Conservation (phyloP, 2,888 invertebrate species). For the Ethmia dodecea region DNA sequence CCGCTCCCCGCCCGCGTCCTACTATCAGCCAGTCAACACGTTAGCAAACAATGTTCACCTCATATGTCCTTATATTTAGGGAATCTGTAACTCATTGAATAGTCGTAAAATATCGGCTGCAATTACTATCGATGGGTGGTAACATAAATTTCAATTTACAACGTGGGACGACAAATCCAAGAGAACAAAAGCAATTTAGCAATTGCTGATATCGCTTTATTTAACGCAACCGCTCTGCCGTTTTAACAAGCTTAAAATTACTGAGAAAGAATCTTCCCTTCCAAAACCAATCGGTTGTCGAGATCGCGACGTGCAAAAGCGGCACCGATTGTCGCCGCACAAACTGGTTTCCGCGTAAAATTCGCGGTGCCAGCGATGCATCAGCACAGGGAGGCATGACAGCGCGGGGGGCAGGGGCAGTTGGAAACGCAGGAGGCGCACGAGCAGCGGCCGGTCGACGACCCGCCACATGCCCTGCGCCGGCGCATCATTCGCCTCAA, state of each 20-base stretch:
- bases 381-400: slow-evolving; percentile 55
- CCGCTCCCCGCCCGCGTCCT: slow-evolving; percentile 23
- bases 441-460: slow-evolving; percentile 71
- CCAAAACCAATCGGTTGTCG: slow-evolving; percentile 30
- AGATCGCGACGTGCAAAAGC: slow-evolving; percentile 39
- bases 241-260: slow-evolving; percentile 1
- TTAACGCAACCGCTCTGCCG: not conserved
- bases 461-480: slow-evolving; percentile 71
- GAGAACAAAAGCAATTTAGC: slow-evolving; percentile 4
- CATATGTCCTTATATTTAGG: slow-evolving; percentile 23
- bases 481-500: slow-evolving; percentile 61
- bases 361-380: slow-evolving; percentile 73
- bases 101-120: not conserved
- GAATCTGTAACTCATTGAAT: slow-evolving; percentile 15
- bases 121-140: too few species aligned
- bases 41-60: slow-evolving; percentile 39
- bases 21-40: slow-evolving; percentile 44
- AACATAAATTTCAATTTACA: too few species aligned
- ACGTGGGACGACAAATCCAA: not conserved
- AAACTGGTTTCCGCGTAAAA: slow-evolving; percentile 73
- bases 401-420: slow-evolving; percentile 43
- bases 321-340: slow-evolving; percentile 51
- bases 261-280: slow-evolving; percentile 4
- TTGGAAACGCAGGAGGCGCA: slow-evolving; percentile 70
- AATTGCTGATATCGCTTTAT: slow-evolving; percentile 8